Evolutionary conservation across 2,888 invertebrate genomes (phyloP).

Genomic region (Pristionchus japonicus): DNA sequence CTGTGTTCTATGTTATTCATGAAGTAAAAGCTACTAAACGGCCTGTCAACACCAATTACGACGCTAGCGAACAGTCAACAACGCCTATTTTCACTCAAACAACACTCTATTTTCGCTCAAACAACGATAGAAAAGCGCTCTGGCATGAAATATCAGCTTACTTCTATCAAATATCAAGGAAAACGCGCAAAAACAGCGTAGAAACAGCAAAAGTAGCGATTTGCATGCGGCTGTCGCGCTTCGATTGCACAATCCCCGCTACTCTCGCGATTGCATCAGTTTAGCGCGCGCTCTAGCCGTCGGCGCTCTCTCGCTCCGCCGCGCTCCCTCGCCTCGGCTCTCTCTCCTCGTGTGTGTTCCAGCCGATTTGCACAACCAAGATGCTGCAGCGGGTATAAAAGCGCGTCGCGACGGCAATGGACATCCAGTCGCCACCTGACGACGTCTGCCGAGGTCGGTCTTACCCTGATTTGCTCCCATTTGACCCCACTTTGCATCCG

Average conservation of each 20-base stretch:
- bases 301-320: background rate
- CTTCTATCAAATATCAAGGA: background rate
- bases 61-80: no score
- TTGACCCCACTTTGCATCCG: no score
- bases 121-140: no score
- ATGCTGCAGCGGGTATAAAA: background rate
- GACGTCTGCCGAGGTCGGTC: background rate
- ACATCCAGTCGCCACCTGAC: background rate
- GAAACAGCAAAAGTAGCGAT: background rate
- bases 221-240: background rate
- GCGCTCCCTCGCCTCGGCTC: background rate
- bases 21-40: no score
- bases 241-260: background rate
- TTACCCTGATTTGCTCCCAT: background rate
- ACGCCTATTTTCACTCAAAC: no score
- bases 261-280: background rate
- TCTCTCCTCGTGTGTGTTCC: background rate
- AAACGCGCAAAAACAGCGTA: background rate
- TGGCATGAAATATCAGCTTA: no score
- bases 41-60: no score
- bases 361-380: background rate
- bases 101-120: no score
- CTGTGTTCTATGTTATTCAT: no score
- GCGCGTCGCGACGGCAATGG: background rate
- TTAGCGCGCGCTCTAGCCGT: background rate